Evolutionary conservation across 2,113 vertebrate species (phyloP), one percentile per base, ranked within the genome.

Genomic region (Dissostichus mawsoni): DNA sequence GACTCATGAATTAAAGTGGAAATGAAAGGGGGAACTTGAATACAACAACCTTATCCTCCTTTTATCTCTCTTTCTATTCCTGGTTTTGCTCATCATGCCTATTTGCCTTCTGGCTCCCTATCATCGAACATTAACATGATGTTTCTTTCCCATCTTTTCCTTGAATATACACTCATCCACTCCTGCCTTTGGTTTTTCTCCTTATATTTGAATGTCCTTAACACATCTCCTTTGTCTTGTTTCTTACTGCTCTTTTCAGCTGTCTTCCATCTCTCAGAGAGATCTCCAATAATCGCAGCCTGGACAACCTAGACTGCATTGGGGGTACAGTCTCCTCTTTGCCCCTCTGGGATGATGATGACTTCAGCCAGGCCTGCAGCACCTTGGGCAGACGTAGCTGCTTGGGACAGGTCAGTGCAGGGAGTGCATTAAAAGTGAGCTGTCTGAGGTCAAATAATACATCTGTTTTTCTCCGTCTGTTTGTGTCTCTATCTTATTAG

Each of bases 261-360:
- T 96, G 95, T 95, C 95, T 96, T 92, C 95, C 95, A 5, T 94
- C 95, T 82, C 92, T 95, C 87, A 86, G 93, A 87, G 95, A 96
- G 90, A 81, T 91, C 81, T 89, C 95, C 82, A 95, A 82, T 88
- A 94, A 93, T 88, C 98, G 96, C 93, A 98, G 98, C 92, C 94
- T 99, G 90, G 98, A 99, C 92, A 96, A 96, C 89, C 92, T 98
- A 81, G 98, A 99, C 92, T 97, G 97, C 69, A 96, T 99, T 0
- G 97, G 96, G 80, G 96, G 96, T 68, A 91, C 96, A 69, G 94
- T 95, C 80, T 96, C 96, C 2, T 96, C 97, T 86, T 96, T 97
- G 92, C 95, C 95, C 0, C 94, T 92, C 82, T 99, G 98, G 98
- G 98, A 99, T 67, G 98, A 99, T 69, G 98, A 99, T 82, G 97